A percentile compares a stretch with the other conserved stretches of the same genome.
Conservation (phyloP, 2,888 invertebrate species). For the Blastobasis lacticolella region DNA sequence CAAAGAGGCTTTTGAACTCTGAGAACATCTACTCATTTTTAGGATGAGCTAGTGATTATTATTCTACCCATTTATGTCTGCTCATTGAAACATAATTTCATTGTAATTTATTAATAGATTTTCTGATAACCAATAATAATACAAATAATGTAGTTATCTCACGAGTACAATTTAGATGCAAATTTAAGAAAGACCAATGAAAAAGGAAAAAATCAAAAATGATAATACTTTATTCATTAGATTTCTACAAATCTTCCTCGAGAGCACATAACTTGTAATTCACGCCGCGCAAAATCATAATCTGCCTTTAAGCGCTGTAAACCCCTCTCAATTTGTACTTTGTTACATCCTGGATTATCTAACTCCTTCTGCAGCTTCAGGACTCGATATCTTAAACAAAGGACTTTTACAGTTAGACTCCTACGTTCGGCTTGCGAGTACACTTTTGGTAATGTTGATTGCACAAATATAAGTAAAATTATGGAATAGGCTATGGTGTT, state of each 20-base stretch:
- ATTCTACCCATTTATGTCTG: too few species aligned
- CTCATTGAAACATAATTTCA: too few species aligned
- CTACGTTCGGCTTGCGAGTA: not conserved
- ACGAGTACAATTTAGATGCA: too few species aligned
- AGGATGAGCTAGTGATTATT: too few species aligned
- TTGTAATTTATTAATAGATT: too few species aligned
- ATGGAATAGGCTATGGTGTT: not conserved
- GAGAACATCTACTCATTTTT: too few species aligned
- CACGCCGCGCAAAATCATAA: too few species aligned
- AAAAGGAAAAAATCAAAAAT: not conserved
- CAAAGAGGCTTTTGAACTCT: too few species aligned
- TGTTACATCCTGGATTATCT: not conserved
- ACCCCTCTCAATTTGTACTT: not conserved
- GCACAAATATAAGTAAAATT: not conserved
- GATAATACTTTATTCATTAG: not conserved
- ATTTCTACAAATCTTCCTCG: not conserved
- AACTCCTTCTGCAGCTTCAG: not conserved
- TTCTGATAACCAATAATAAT: too few species aligned
- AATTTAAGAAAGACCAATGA: too few species aligned
- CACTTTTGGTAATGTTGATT: not conserved
- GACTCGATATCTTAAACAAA: not conserved
- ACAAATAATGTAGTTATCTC: too few species aligned
- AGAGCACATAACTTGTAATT: not conserved
- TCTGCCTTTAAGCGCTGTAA: not conserved
- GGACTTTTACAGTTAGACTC: not conserved